These are phyloP conservation scores for Meandrina meandrites DNA, from an alignment of 92 coral and sea anemone genomes.

Conservation along the genomic window DNA sequence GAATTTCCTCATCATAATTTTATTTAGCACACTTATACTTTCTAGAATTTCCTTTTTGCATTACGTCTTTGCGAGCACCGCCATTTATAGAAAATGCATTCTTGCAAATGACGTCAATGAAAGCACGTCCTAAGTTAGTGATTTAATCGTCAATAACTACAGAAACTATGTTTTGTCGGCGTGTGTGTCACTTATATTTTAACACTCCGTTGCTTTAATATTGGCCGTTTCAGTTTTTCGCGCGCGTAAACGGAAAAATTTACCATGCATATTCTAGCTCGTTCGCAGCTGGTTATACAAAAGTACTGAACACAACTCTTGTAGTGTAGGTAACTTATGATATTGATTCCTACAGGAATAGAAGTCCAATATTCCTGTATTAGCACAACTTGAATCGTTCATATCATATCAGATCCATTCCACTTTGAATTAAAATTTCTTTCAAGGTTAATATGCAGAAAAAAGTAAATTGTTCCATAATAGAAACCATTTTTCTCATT, in stretches of 20 bases:
- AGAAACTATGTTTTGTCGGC: background rate
- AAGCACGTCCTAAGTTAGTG: background rate
- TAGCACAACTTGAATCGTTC: background rate
- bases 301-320: constrained; percentile 13
- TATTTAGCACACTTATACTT: background rate
- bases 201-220: background rate
- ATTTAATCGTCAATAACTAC: background rate
- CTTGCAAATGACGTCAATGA: background rate
- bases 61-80: background rate
- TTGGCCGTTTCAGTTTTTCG: background rate
- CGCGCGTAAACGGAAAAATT: background rate
- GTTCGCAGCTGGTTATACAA: constrained; percentile 1
- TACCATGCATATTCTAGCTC: background rate
- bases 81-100: no score
- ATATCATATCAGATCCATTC: no score
- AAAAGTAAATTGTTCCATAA: background rate
- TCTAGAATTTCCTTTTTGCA: background rate
- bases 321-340: background rate
- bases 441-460: background rate
- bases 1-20: background rate
- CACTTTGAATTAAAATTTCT: background rate
- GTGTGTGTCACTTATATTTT: background rate
- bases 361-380: no score
- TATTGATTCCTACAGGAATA: background rate
- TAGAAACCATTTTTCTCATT: background rate